Conservation (phyloP, 2,797 vertebrate genomes). For the Microctenopoma steveboyesi region DNA sequence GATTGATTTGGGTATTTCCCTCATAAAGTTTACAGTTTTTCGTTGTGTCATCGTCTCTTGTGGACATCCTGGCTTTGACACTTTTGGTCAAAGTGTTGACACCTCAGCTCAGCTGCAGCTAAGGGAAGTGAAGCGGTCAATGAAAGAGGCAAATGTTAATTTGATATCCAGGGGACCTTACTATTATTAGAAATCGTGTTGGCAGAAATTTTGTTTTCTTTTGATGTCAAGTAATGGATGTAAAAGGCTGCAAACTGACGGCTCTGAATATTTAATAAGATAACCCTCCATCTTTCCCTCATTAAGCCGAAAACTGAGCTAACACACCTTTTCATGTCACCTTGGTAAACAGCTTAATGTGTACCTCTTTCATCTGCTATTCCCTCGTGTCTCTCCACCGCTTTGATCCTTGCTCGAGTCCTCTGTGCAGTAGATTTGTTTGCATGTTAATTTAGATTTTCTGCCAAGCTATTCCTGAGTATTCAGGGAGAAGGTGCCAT, state of each 20-base stretch:
- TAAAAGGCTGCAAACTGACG: constrained; percentile 80
- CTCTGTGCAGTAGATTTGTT: constrained; percentile 84
- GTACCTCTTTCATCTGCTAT: constrained; percentile 88
- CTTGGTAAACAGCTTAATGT: constrained; percentile 88
- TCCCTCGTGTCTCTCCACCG: constrained; percentile 77
- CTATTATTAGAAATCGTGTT: constrained; percentile 73
- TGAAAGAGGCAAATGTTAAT: constrained; percentile 54
- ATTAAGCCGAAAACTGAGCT: constrained; percentile 87
- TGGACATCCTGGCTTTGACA: neutral
- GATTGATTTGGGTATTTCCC: too few species aligned
- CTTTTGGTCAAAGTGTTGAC: neutral
- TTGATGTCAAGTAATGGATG: constrained; percentile 81
- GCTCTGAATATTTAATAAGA: constrained; percentile 86
- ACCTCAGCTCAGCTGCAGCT: constrained; percentile 13
- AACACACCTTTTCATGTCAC: constrained; percentile 89
- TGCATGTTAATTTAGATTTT: constrained; percentile 80
- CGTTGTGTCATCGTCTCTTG: too few species aligned
- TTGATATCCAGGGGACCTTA: constrained; percentile 45
- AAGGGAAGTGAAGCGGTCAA: constrained; percentile 25
- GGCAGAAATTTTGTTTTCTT: constrained; percentile 75
- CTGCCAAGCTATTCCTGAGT: constrained; percentile 68
- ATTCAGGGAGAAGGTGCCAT: constrained; percentile 24
- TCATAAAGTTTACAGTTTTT: too few species aligned
- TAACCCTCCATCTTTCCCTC: constrained; percentile 78
- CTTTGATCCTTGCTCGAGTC: constrained; percentile 85